These are phyloP conservation scores for Desmodus rotundus DNA, from an alignment of 2,113 vertebrate species.

Conservation along the genomic window DNA sequence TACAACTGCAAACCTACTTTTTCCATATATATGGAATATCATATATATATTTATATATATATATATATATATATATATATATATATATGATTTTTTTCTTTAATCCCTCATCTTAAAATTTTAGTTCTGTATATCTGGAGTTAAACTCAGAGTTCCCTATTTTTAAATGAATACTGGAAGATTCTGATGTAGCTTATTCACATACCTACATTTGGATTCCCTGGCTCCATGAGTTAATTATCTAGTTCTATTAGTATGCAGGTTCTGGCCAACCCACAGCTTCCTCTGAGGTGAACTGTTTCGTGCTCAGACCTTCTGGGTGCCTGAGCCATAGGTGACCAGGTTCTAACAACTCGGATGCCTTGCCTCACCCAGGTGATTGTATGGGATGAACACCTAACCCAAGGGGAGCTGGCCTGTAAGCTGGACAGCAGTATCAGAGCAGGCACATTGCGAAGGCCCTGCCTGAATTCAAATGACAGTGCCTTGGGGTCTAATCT, in stretches of 20 bases:
- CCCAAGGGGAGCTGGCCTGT: fast-evolving
- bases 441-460: not conserved
- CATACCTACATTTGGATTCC: not conserved
- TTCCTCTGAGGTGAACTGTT: not conserved
- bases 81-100: not conserved
- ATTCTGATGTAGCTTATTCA: not conserved
- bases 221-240: not conserved
- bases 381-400: not conserved
- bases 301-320: not conserved
- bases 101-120: not conserved
- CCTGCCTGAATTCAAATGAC: not conserved
- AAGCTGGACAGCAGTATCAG: not conserved
- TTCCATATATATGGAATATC: too few species aligned
- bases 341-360: not conserved
- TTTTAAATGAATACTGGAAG: not conserved
- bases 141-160: not conserved
- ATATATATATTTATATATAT: too few species aligned
- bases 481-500: not conserved
- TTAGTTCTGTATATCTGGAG: not conserved
- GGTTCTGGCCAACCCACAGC: not conserved
- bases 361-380: not conserved
- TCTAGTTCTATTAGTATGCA: not conserved
- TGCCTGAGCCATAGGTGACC: not conserved
- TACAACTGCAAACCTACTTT: not conserved
- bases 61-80: too few species aligned